Base-by-base conservation (phyloP, 2,888 invertebrate species). In the Drosophila silvestris region DNA sequence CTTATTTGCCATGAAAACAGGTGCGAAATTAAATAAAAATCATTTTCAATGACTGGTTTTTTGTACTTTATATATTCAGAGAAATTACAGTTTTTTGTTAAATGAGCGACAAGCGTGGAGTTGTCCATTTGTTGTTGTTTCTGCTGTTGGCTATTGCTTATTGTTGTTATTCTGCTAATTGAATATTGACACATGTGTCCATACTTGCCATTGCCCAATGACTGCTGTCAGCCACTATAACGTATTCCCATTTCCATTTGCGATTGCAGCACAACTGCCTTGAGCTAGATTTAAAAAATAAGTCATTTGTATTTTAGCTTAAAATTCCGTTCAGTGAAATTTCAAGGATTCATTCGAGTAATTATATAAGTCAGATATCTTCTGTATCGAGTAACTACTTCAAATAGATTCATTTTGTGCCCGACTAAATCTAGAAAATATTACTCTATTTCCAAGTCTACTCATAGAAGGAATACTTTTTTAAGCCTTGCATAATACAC, bases 11-110 rank as follows among this genome's bases (percentile, higher is more conserved):
- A 70, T 63, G 63, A 75, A 85, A 85, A 79, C 79, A 79, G 87
- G 74, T 81, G 79, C 47, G 73, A 82, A 89, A 82, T 89, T 86
- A 82, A 86, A 82, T 87, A 76, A 77, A 75, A 84, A 77, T 81
- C 72, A 75, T 85, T 79, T 77, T 70, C 59, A 47, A 44, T 41
- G 19, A 47, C 10, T 12, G 19, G 16, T 12, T 33, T 44, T 65
- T 52, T 54, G 41, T 47, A 16, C 35, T 5, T 16, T 35, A 5
- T 19, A 10, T 47, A 26, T 12, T 16, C 33, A 9, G 22, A 16
- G 54, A 16, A 28, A 30, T 16, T 9, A 10, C 39, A 50, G 26
- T 32, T 70, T 14, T 35, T 16, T 35, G 35, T 35, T 16, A 51
- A 53, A 41, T 50, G 50, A 56, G 61, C 39, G 37, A 52, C 64